Percentiles rank a stretch among this genome's conserved stretches.
Evolutionary conservation across 2,113 vertebrate genomes (phyloP).

Genomic region (Rhinolophus ferrumequinum): DNA sequence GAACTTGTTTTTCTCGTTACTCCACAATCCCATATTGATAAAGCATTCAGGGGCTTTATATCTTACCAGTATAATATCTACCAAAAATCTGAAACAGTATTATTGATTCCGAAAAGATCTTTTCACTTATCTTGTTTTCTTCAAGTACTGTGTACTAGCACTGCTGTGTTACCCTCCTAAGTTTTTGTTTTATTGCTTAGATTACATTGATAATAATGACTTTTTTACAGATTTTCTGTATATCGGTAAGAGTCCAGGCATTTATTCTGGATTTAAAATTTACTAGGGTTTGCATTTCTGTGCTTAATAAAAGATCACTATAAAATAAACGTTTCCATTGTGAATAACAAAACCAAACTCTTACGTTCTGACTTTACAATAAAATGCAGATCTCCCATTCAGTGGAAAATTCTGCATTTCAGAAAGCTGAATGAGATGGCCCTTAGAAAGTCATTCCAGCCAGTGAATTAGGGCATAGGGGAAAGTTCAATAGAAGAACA

Average conservation of each 20-base stretch:
- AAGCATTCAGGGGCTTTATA: neutral
- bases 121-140: neutral
- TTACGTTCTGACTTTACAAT: neutral
- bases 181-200: neutral
- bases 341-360: neutral
- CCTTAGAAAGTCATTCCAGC: neutral
- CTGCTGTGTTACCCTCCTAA: neutral
- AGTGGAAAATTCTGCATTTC: slow-evolving; percentile 2
- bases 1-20: neutral
- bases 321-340: slow-evolving; percentile 54
- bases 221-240: neutral
- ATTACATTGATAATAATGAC: neutral
- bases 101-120: neutral
- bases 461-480: neutral
- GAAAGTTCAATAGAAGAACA: neutral
- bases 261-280: neutral
- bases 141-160: neutral
- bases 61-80: neutral
- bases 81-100: neutral
- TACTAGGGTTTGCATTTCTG: neutral
- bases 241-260: neutral
- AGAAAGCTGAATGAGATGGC: slow-evolving; percentile 9
- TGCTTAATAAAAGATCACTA: neutral
- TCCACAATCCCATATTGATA: neutral
- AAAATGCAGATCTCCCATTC: slow-evolving; percentile 14